Evolutionary conservation across 2,888 invertebrate species (phyloP).

Genomic region (Dryadula phaetusa): DNA sequence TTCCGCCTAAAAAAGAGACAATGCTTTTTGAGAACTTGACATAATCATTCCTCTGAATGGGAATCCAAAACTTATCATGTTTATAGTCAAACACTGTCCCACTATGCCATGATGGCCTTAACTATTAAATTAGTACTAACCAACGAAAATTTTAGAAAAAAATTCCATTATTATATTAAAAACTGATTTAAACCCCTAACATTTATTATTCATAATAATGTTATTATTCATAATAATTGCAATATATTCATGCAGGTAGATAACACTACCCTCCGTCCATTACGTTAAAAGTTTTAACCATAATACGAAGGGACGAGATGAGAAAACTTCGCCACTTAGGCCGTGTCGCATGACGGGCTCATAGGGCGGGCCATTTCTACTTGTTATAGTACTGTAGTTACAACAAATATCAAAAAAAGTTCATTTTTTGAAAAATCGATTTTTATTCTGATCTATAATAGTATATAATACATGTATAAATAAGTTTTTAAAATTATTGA

Average conservation of each 20-base stretch:
- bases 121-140: no score
- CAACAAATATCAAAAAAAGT: not conserved
- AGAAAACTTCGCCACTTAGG: constrained; percentile 39
- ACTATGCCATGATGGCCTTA: no score
- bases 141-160: no score
- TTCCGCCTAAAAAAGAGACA: no score
- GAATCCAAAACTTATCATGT: no score
- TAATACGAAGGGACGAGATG: constrained; percentile 41
- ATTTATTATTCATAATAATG: constrained; percentile 16
- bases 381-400: constrained; percentile 7
- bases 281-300: constrained; percentile 32
- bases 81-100: no score
- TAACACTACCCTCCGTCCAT: constrained; percentile 23
- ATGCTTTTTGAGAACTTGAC: no score
- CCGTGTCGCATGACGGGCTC: constrained; percentile 21
- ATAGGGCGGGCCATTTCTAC: constrained; percentile 5
- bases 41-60: no score
- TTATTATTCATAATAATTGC: no score
- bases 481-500: no score
- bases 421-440: not conserved
- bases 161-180: not conserved
- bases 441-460: not conserved
- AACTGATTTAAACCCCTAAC: not conserved
- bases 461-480: no score
- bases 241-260: constrained; percentile 20